Evolutionary conservation across 2,113 vertebrate species (phyloP).

Genomic region (Oenanthe melanoleuca): DNA sequence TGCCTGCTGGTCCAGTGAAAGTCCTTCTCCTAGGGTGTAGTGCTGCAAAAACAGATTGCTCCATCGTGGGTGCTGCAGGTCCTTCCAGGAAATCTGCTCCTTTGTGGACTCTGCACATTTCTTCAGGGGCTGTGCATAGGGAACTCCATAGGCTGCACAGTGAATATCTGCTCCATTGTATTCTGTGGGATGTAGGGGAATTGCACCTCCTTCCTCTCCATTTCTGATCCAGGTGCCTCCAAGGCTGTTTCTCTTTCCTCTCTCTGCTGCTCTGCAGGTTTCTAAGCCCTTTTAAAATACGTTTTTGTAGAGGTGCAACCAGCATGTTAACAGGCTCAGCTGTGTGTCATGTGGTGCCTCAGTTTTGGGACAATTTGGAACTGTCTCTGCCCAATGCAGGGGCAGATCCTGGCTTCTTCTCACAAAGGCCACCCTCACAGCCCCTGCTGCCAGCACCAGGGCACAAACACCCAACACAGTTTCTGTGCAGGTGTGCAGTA

Average conservation of each 20-base stretch:
- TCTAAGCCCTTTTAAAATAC: neutral
- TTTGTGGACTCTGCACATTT: neutral
- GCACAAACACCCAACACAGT: too few relatives aligned
- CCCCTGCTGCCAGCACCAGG: neutral
- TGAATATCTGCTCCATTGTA: neutral
- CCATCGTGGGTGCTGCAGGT: rapidly evolving
- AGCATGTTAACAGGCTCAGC: neutral
- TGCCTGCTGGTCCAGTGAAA: rapidly evolving
- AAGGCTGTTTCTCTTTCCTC: neutral
- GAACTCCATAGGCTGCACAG: neutral
- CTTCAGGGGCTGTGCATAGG: neutral
- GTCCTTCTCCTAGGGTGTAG: neutral
- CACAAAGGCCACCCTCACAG: neutral
- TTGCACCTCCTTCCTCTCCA: neutral
- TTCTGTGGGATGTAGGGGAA: neutral
- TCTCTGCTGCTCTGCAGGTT: neutral
- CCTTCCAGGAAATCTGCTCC: neutral
- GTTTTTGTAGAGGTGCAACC: rapidly evolving
- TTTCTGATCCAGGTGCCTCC: neutral
- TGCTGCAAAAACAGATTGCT: neutral
- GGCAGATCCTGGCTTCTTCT: neutral
- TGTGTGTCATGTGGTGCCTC: neutral
- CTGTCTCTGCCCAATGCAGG: neutral
- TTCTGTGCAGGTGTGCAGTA: neutral
- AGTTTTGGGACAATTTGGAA: neutral